phyloP scores from a whole-genome alignment of 2,113 vertebrate genomes.

The Poeciliopsis turrubarensis region DNA sequence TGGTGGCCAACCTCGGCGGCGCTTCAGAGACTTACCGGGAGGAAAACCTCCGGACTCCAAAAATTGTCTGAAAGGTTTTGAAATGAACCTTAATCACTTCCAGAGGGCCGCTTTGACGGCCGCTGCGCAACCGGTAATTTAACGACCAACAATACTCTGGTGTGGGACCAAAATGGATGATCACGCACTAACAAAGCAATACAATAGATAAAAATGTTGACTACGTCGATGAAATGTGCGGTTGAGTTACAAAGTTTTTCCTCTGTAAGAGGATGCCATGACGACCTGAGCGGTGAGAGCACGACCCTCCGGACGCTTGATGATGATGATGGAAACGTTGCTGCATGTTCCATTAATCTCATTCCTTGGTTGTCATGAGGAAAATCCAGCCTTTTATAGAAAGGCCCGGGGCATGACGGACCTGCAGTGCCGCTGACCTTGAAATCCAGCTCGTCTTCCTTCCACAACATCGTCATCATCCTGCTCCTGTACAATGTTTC shows the following conservation, averaged over 20 bases:
- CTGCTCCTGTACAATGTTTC: constrained; percentile 19
- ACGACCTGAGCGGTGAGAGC: constrained; percentile 47
- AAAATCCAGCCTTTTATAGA: constrained; percentile 72
- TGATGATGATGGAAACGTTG: constrained; percentile 56
- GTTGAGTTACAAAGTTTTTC: background rate
- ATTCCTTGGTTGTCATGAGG: constrained; percentile 65
- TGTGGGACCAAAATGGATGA: background rate
- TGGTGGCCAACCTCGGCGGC: too few relatives aligned
- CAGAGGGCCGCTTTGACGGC: background rate
- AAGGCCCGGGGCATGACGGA: constrained; percentile 60
- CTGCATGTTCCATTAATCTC: constrained; percentile 64
- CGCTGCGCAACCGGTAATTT: background rate
- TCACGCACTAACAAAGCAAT: background rate
- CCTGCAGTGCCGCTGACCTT: constrained; percentile 59
- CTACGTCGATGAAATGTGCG: background rate
- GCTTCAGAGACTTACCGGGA: background rate
- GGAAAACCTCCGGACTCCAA: background rate
- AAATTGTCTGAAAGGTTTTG: background rate
- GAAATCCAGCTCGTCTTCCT: constrained; percentile 56
- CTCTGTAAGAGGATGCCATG: background rate
- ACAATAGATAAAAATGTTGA: background rate
- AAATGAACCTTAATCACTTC: background rate
- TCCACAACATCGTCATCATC: constrained; percentile 42
- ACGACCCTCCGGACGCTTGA: constrained; percentile 48
- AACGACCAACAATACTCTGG: background rate